Percentiles rank a stretch among this genome's conserved stretches.
These are phyloP conservation scores for Listronotus bonariensis DNA, from an alignment of 1,140 invertebrate genomes.

Conservation along the genomic window DNA sequence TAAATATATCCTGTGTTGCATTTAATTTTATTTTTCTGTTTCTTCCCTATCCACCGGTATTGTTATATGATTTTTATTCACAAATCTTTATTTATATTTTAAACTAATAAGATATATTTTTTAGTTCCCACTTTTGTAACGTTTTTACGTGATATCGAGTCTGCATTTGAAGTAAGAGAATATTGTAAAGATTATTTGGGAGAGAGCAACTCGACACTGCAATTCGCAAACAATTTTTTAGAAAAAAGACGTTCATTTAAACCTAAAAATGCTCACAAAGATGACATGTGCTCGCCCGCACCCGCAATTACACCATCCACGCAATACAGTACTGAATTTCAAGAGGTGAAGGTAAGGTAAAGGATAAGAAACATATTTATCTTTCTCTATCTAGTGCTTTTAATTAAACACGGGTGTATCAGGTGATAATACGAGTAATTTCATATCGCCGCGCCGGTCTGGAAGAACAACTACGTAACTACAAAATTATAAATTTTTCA, in stretches of 20 bases:
- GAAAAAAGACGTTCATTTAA: conserved; percentile 76
- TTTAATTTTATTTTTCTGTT: too few relatives aligned
- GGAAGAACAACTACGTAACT: too few relatives aligned
- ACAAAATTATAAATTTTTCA: too few relatives aligned
- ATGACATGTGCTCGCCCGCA: conserved; percentile 88
- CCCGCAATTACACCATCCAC: conserved; percentile 82
- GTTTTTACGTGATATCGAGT: conserved; percentile 91
- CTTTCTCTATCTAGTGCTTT: too few relatives aligned
- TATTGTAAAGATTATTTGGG: conserved; percentile 93
- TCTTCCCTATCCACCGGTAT: too few relatives aligned
- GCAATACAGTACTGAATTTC: conserved; percentile 68
- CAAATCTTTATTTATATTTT: too few relatives aligned
- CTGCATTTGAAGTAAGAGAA: conserved; percentile 90
- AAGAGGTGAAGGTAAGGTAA: conserved; percentile 77
- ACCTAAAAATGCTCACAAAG: conserved; percentile 62
- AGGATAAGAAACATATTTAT: background rate
- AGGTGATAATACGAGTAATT: too few relatives aligned
- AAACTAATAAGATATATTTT: conserved; percentile 33
- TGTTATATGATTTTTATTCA: too few relatives aligned
- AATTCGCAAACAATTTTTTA: conserved; percentile 90
- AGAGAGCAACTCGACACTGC: conserved; percentile 64
- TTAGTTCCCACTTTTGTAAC: conserved; percentile 90
- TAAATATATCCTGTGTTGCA: too few relatives aligned
- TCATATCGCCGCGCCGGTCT: too few relatives aligned
- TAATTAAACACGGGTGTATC: too few relatives aligned